These are phyloP conservation scores for Theretra japonica DNA, from an alignment of 2,888 invertebrate genomes.

Conservation along the genomic window DNA sequence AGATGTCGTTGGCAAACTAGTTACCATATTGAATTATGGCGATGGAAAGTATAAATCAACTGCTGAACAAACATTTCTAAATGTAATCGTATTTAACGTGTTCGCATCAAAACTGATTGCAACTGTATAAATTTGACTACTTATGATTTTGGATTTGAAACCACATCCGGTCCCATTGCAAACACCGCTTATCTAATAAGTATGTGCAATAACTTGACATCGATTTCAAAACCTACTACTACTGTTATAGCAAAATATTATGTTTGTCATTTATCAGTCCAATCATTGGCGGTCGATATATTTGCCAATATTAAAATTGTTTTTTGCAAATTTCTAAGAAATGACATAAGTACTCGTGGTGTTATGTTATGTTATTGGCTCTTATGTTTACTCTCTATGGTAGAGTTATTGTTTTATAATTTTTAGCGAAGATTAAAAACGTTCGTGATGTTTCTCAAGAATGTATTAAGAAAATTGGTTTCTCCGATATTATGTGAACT, in stretches of 20 bases:
- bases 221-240: background rate
- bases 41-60: background rate
- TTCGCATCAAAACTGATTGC: background rate
- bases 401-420: no score
- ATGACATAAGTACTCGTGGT: no score
- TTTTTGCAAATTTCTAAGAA: no score
- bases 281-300: no score
- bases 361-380: no score
- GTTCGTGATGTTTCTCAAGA: no score
- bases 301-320: no score
- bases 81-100: background rate
- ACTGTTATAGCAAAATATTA: background rate
- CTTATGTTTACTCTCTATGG: no score
- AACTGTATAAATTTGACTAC: background rate
- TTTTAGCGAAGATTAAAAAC: no score
- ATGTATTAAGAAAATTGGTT: no score
- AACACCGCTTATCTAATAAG: background rate
- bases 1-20: slow-evolving; percentile 5
- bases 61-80: background rate
- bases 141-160: background rate
- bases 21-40: background rate
- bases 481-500: no score
- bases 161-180: background rate
- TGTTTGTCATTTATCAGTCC: background rate
- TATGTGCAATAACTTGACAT: background rate